These are phyloP conservation scores for Coenonympha glycerion DNA, from an alignment of 2,888 invertebrate species.

Conservation along the genomic window DNA sequence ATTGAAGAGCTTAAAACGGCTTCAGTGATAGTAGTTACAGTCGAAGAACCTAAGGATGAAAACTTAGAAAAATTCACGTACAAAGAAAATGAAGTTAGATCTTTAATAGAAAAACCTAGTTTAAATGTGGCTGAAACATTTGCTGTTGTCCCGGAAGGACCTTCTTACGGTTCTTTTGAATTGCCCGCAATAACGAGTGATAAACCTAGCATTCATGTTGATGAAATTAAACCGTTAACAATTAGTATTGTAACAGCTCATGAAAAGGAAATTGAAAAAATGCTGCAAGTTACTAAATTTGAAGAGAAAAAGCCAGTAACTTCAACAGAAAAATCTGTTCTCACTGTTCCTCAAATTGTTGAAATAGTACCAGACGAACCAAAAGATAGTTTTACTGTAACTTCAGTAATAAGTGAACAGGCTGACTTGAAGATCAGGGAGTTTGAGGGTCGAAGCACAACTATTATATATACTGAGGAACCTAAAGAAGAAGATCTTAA, in stretches of 20 bases:
- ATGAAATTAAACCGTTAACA: background rate
- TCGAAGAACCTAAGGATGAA: slow-evolving; percentile 23
- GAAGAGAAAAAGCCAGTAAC: background rate
- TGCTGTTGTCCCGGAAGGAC: background rate
- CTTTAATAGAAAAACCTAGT: slow-evolving; percentile 7
- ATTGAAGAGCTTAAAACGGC: slow-evolving; percentile 20
- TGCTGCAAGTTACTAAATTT: background rate
- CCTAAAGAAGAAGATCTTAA: slow-evolving; percentile 3
- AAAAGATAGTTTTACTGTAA: background rate
- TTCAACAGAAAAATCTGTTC: background rate
- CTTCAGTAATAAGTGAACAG: background rate
- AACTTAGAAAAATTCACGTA: slow-evolving; percentile 12
- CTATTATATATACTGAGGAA: background rate
- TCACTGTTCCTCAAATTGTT: background rate
- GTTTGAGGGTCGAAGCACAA: background rate
- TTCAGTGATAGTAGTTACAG: slow-evolving; percentile 13
- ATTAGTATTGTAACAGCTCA: background rate
- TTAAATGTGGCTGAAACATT: slow-evolving; percentile 12
- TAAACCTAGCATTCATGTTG: background rate
- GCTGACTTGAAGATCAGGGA: background rate
- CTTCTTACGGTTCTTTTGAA: background rate
- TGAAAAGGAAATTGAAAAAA: background rate
- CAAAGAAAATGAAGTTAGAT: background rate
- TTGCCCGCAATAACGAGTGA: background rate
- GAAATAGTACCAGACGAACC: background rate